Conservation (phyloP, 2,113 vertebrate genomes). For the Stomatorhinus ivindoensis region DNA sequence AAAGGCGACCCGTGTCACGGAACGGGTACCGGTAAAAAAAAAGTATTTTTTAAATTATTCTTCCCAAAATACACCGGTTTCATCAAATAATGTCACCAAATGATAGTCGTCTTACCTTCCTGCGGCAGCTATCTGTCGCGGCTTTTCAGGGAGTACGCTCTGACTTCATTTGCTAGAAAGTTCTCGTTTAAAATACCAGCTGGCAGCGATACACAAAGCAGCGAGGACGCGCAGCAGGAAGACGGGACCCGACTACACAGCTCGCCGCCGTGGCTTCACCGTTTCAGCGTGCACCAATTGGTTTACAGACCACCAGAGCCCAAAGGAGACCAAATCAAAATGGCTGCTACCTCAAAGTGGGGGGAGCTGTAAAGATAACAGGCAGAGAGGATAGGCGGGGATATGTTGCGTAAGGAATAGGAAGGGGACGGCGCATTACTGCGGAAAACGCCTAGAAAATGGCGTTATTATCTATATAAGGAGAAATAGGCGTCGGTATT, state of each 20-base stretch:
- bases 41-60: not conserved
- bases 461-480: not conserved
- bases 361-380: conserved; percentile 18
- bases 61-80: not conserved
- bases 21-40: not conserved
- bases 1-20: not conserved
- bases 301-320: not conserved
- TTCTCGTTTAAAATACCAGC: not conserved
- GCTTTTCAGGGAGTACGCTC: not conserved
- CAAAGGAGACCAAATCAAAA: conserved; percentile 23
- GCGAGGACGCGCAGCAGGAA: not conserved
- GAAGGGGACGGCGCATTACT: not conserved
- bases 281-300: conserved; percentile 3
- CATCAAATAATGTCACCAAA: not conserved
- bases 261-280: not conserved
- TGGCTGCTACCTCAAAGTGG: conserved; percentile 23
- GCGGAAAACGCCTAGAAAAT: not conserved
- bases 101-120: not conserved
- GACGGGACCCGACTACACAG: not conserved
- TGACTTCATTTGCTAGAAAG: not conserved
- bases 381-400: conserved; percentile 16
- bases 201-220: conserved; percentile 10
- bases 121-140: not conserved
- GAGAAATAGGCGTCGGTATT: not conserved
- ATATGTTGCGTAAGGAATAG: not conserved